Base-by-base conservation (phyloP, 2,113 vertebrate genomes). In the Emberiza fucata region DNA sequence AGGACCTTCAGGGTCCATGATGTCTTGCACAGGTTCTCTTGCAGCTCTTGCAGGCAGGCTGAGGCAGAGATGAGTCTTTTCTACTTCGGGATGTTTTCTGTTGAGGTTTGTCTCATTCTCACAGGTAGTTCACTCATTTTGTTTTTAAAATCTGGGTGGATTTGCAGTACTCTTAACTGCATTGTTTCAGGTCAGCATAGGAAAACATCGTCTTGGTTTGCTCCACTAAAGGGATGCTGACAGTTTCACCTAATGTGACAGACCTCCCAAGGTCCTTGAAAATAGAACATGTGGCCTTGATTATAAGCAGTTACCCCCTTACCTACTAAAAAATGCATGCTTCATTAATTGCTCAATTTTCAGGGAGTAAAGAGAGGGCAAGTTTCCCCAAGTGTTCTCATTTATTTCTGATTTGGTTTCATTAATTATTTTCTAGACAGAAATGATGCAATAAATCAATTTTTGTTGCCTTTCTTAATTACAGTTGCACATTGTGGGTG, bases 251-350 rank as follows among this genome's bases (percentile, higher is more conserved):
- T 81, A 37, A 60, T 28, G 51, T 81, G 88, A 69, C 14, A 88
- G 90, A 93, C 82, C 71, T 96, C 79, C 64, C 69, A 78, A 47
- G 28, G 35, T 45, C 64, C 23, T 39, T 75, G n/a, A 72, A 81
- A 81, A 21, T 22, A 68, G 31, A 94, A 94, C 90, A 92, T 61
- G 51, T 84, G 88, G 56, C n/a, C 60, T 78, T 90, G 76, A 93
- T 92, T 93, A 83, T 51, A 86, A 88, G 12, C 51, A 75, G 51
- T 84, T 88, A n/a, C 29, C 35, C 23, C 18, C 13, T 73, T 75
- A 80, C 68, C 19, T 63, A 68, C 75, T 91, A 23, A 93, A 90
- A 93, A 91, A 64, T 23, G 18, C 23, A 20, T 60, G 10, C 33
- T 75, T 80, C 1, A 2, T 93, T 94, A 86, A 69, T 59, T 71